phyloP scores from a whole-genome alignment of 2,888 invertebrate genomes.

The Busseola fusca region DNA sequence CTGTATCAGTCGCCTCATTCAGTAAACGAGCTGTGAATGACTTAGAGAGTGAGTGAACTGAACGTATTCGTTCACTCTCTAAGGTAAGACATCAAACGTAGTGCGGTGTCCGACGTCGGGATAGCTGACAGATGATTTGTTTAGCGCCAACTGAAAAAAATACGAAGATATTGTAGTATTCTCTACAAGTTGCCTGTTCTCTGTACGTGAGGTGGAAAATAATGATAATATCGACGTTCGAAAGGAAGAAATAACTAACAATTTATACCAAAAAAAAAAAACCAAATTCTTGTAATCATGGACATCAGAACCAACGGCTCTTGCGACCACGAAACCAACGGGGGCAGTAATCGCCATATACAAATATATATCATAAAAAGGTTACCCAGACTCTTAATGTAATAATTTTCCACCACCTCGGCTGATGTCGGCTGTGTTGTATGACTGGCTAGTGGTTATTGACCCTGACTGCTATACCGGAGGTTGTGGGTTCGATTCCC shows the following conservation, averaged over 20 bases:
- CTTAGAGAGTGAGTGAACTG: constrained; percentile 46
- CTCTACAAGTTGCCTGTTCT: not conserved
- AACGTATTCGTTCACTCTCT: constrained; percentile 38
- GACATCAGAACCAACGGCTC: not conserved
- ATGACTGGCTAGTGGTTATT: too few relatives aligned
- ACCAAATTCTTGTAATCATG: too few relatives aligned
- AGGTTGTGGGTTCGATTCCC: too few relatives aligned
- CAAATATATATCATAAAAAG: not conserved
- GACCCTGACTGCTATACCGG: too few relatives aligned
- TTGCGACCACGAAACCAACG: not conserved
- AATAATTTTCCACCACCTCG: too few relatives aligned
- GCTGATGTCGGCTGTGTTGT: too few relatives aligned
- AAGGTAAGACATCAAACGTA: constrained; percentile 52
- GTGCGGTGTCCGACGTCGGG: constrained; percentile 58
- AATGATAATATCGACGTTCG: not conserved
- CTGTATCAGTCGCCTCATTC: constrained; percentile 49
- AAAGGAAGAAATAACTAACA: too few relatives aligned
- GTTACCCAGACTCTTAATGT: too few relatives aligned
- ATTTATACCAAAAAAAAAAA: too few relatives aligned
- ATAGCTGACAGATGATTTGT: constrained; percentile 13
- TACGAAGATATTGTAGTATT: not conserved
- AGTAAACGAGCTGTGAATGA: constrained; percentile 30
- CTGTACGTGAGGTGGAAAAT: not conserved
- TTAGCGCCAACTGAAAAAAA: constrained; percentile 58
- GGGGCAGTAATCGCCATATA: not conserved